Evolutionary conservation across 2,888 invertebrate genomes (phyloP), one percentile per base, ranked within the genome.

Genomic region (Lithophane semibrunnea): DNA sequence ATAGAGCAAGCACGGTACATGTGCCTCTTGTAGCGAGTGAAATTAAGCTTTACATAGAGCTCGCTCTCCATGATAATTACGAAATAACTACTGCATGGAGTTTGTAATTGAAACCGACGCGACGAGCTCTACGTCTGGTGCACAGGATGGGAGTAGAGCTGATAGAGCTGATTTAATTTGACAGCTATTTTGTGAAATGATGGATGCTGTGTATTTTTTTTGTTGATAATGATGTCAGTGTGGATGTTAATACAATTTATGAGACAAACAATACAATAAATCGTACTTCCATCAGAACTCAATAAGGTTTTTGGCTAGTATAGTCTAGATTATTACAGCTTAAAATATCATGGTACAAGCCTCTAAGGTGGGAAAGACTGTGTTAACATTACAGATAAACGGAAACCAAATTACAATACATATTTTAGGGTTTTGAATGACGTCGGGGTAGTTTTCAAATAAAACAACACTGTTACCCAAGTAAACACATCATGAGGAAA

Each of bases 21-120:
- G 65, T 44, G 56, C 61, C 79, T 84, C 82, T 49, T 73, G 71
- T 78, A 80, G 56, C 73, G 81, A 79, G 72, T 69, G 77, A 85
- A 88, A 87, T 89, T 87, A 82, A 87, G 86, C 88, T 84, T 79
- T 77, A 86, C 85, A 77, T 82, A 76, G 84, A 79, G 84, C 81
- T 81, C 84, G 80, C 88, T 85, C 88, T 82, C 80, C 79, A 84
- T 86, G 88, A 88, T 91, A 90, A 91, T 89, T 89, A 87, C 85
- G 86, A 86, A 89, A 90, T 88, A 89, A 91, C 89, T 88, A 89
- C 86, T 79, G 81, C 77, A 86, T 88, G 83, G 84, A 90, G 88
- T 90, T 88, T 87, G 90, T 90, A 91, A 92, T 91, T 90, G 89
- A 89, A 88, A 87, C 90, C 86, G 88, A 85, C 80, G 79, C 75